Evolutionary conservation across 2,113 vertebrate genomes (phyloP).

Genomic region (Misgurnus mizolepis): DNA sequence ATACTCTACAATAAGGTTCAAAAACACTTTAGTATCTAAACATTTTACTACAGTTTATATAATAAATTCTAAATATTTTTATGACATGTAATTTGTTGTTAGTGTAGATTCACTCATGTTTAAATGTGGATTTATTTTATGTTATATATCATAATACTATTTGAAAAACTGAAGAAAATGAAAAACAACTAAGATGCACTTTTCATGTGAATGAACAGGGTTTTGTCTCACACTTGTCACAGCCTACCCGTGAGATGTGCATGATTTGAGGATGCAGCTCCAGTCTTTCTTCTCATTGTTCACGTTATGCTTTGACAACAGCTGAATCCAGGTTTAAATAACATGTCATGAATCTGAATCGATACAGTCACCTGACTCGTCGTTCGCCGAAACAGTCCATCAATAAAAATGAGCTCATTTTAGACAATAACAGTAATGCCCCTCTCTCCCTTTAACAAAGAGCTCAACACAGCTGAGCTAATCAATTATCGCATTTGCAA

Average conservation of each 20-base stretch:
- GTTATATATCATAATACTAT: not conserved
- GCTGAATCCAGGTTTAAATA: not conserved
- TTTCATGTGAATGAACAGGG: not conserved
- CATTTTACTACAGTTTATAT: too few relatives aligned
- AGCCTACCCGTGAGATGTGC: slow-evolving; percentile 37
- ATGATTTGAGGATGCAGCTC: slow-evolving; percentile 18
- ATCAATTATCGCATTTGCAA: slow-evolving; percentile 17
- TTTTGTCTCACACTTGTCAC: not conserved
- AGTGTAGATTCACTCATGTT: too few relatives aligned
- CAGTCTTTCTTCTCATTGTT: slow-evolving; percentile 53
- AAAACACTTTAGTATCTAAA: too few relatives aligned
- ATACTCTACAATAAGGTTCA: too few relatives aligned
- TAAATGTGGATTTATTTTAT: too few relatives aligned
- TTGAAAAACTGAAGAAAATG: not conserved
- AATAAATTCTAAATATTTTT: too few relatives aligned
- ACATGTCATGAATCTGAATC: not conserved
- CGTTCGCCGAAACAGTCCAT: not conserved
- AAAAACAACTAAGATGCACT: not conserved
- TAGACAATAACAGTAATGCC: not conserved
- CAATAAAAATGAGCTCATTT: slow-evolving; percentile 3
- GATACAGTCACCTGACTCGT: not conserved
- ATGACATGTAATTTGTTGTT: too few relatives aligned
- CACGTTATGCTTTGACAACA: slow-evolving; percentile 6
- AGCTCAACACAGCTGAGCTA: not conserved
- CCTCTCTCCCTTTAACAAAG: slow-evolving; percentile 43